phyloP scores from a whole-genome alignment of 2,888 invertebrate genomes.

The Heliconius hortense region DNA sequence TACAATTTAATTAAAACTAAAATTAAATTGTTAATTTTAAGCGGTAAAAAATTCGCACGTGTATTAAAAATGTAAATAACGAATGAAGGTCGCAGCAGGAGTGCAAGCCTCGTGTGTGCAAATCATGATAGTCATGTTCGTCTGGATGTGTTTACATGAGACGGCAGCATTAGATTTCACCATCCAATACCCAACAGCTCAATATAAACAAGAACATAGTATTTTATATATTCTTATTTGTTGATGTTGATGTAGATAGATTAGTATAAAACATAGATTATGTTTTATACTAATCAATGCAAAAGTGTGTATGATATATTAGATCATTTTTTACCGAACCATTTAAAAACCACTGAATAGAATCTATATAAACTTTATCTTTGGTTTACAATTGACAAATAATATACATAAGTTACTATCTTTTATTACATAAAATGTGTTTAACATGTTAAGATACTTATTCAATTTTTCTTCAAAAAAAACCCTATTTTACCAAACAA shows the following conservation, averaged over 20 bases:
- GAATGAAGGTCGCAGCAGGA: constrained; percentile 1
- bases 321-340: too few species aligned
- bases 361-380: too few species aligned
- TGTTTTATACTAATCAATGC: neutral
- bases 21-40: neutral
- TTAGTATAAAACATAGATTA: too few species aligned
- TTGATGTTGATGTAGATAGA: too few species aligned
- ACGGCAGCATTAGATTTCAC: constrained; percentile 6
- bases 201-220: neutral
- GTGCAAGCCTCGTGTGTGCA: neutral
- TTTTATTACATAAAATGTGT: too few species aligned
- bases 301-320: too few species aligned
- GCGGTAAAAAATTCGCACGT: neutral
- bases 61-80: neutral
- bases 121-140: neutral
- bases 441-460: too few species aligned
- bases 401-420: too few species aligned
- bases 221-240: neutral
- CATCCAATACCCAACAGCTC: neutral
- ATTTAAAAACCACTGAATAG: too few species aligned
- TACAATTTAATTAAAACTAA: neutral
- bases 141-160: constrained; percentile 3
- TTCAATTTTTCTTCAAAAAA: too few species aligned
- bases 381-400: too few species aligned
- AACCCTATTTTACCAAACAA: neutral